Evolutionary conservation across 2,797 vertebrate genomes (phyloP).

Genomic region (Falco rusticolus): DNA sequence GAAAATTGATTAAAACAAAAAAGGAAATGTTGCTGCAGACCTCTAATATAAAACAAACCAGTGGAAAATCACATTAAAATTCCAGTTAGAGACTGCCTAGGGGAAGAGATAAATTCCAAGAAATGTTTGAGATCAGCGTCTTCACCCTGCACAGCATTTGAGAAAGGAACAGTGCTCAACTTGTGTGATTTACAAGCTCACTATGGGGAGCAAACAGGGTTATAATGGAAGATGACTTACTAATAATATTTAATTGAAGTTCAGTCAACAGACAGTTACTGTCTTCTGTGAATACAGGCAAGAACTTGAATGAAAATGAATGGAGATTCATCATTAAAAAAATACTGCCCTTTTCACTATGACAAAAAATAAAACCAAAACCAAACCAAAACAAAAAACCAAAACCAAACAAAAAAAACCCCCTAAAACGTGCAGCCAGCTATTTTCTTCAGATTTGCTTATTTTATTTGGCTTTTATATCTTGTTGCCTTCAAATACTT

Average conservation of each 20-base stretch:
- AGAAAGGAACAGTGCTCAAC: not conserved
- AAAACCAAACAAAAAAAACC: not conserved
- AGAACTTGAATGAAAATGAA: not conserved
- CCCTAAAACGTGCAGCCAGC: not conserved
- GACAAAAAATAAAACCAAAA: not conserved
- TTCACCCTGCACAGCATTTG: not conserved
- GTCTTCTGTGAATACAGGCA: not conserved
- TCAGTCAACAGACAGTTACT: not conserved
- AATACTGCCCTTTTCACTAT: not conserved
- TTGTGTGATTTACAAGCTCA: not conserved
- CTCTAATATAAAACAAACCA: conserved; percentile 12
- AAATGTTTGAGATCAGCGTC: not conserved
- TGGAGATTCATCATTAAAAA: not conserved
- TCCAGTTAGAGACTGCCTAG: not conserved
- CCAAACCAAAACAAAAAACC: too few relatives aligned
- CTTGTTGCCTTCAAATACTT: not conserved
- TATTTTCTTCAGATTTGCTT: not conserved
- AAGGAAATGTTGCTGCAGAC: not conserved
- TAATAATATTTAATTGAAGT: not conserved
- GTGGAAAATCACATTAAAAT: conserved; percentile 34
- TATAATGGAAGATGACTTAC: not conserved
- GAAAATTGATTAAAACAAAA: not conserved
- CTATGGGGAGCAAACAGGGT: not conserved
- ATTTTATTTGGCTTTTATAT: not conserved
- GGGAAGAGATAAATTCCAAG: not conserved